phyloP scores from a whole-genome alignment of 2,888 invertebrate genomes.

The Trichogramma dendrolimi region DNA sequence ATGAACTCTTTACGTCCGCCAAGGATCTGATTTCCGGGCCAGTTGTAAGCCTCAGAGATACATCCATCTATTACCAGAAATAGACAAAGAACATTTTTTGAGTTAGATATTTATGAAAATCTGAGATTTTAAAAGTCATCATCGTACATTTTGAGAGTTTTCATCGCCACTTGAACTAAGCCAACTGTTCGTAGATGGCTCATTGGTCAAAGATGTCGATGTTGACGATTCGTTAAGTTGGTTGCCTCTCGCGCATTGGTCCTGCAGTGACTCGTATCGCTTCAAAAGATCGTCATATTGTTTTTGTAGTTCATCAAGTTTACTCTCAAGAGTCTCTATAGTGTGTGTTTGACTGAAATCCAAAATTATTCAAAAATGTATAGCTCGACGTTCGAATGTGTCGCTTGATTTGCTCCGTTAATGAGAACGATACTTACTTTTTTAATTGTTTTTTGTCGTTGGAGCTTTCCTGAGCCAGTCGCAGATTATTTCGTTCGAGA shows the following conservation, averaged over 20 bases:
- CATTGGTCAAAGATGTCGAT: neutral
- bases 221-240: neutral
- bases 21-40: neutral
- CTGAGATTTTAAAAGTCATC: neutral
- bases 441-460: slow-evolving; percentile 86
- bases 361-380: slow-evolving; percentile 7
- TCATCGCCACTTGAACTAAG: slow-evolving; percentile 6
- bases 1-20: too few relatives aligned
- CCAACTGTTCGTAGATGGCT: neutral
- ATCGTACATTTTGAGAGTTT: slow-evolving; percentile 24
- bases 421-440: slow-evolving; percentile 56
- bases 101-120: neutral
- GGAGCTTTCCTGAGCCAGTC: slow-evolving; percentile 75
- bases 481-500: slow-evolving; percentile 83
- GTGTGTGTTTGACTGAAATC: slow-evolving; percentile 63
- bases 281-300: slow-evolving; percentile 71
- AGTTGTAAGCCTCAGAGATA: slow-evolving; percentile 1
- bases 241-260: slow-evolving; percentile 35
- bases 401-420: neutral
- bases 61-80: slow-evolving; percentile 13
- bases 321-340: slow-evolving; percentile 75
- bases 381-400: neutral
- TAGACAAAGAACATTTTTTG: neutral
- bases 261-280: slow-evolving; percentile 48
- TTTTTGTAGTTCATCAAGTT: slow-evolving; percentile 78